Conservation (phyloP, 2,113 vertebrate genomes). For the Uria aalge region DNA sequence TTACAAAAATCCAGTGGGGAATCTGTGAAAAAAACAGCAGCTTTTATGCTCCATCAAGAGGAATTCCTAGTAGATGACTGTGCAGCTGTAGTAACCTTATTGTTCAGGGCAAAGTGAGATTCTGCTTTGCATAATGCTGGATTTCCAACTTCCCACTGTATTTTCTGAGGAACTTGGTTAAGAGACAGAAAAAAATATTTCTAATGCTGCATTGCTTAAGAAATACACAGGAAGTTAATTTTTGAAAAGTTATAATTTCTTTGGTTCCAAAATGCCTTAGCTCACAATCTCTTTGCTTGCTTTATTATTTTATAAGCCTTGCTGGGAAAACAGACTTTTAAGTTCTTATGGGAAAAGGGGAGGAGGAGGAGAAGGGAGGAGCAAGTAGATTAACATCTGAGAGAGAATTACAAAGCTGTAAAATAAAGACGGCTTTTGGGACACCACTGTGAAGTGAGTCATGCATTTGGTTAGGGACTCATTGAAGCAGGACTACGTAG, state of each 20-base stretch:
- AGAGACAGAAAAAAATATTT: background rate
- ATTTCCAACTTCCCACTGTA: background rate
- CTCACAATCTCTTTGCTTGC: background rate
- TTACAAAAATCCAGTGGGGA: background rate
- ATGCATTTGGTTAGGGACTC: background rate
- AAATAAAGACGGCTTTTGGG: background rate
- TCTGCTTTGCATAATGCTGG: background rate
- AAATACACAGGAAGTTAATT: background rate
- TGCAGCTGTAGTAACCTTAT: background rate
- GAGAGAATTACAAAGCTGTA: background rate
- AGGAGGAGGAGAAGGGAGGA: background rate
- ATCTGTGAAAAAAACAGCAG: background rate
- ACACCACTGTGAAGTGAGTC: background rate
- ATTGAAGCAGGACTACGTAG: fast-evolving
- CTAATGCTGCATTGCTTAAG: background rate
- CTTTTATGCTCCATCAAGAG: background rate
- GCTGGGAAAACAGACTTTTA: background rate
- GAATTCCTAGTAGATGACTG: background rate
- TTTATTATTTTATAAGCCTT: background rate
- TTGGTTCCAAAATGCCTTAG: background rate
- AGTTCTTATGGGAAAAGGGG: background rate
- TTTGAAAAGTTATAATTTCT: background rate
- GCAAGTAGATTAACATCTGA: background rate
- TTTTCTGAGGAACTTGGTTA: background rate
- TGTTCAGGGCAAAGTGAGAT: background rate